Base-by-base conservation (phyloP, 2,888 invertebrate species). In the Agrochola litura region DNA sequence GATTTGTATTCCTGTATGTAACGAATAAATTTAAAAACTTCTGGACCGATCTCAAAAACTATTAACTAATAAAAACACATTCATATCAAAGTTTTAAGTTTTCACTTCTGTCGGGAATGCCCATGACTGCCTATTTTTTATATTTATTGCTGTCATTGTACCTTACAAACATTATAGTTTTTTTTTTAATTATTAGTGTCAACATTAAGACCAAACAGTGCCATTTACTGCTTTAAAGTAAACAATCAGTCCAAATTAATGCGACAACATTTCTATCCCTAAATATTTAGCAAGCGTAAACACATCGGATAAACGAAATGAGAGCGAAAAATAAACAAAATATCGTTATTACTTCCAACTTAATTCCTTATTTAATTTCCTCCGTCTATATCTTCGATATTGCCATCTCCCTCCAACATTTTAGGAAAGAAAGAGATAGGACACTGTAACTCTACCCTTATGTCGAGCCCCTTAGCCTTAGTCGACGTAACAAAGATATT, bases 401-500 rank as follows among this genome's bases (percentile, higher is more conserved):
- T n/a, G 6, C 58, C 16, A 49, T 80, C 86, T 52, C 60, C 63
- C 49, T 87, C 46, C 2, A 22, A 58, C 60, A 1, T 0, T 30
- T 30, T 2, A 30, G 30, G 43, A 25, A 10, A 46, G 72, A 81
- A 61, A 71, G 77, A 64, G 87, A 83, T 22, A 60, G 58, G 22
- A 37, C 2, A 49, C 6, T 72, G 65, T 74, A 81, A 82, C 67
- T 65, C 30, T 73, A 83, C 78, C 76, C 81, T 82, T 82, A 86
- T 74, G 77, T 72, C 76, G 69, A 79, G 69, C 81, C 83, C 78
- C 89, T 88, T 86, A 86, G 79, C 74, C 70, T 81, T 82, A 84
- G 74, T 85, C 72, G 25, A 80, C 82, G 86, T 88, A 87, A 91
- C 88, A 89, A 89, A 90, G 88, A 91, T 91, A 90, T 92, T 90